Evolutionary conservation across 2,888 invertebrate genomes (phyloP), one percentile per base, ranked within the genome.

Genomic region (Pristionchus japonicus): DNA sequence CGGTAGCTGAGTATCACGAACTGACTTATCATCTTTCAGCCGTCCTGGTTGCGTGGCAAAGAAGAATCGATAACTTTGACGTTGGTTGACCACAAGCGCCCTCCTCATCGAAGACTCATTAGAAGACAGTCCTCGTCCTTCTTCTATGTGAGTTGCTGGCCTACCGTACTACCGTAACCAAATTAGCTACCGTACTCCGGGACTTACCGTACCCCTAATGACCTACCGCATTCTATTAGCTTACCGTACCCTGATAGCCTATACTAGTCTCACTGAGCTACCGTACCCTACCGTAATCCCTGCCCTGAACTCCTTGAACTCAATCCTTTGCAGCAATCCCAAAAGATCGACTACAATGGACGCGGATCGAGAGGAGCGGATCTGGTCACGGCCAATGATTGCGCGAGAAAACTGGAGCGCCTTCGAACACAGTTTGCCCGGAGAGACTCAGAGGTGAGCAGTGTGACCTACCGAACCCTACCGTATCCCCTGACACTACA

Each of bases 321-420:
- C n/a, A n/a, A n/a, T n/a, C n/a, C n/a, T 49, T 52, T 83, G 47
- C 43, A 40, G 77, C 77, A 77, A 17, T 40, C 40, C 4, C 40
- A 40, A 27, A 47, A 43, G 40, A n/a, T 27, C 77, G 37, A 40
- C 3, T 31, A 83, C 34, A 47, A 37, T 47, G 34, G 47, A 1
- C 11, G 20, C 3, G 64, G 61, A 3, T n/a, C 64, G 6, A 9
- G 40, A 7, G 47, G 43, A 1, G 57, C 61, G 1, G 87, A 87
- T 20, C 37, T 87, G n/a, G 77, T 43, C 40, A 80, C 61, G 17
- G 87, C 87, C 27, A 87, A 87, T 57, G 87, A 87, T 20, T 87
- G 87, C 31, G 87, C 87, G 34, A 52, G 80, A 34, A 87, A 87
- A 31, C 61, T 87, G n/a, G 87, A 77, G 57, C 6, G 37, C 0